These are phyloP conservation scores for Poecilia gillii DNA, from an alignment of 2,797 vertebrate species.

Conservation along the genomic window DNA sequence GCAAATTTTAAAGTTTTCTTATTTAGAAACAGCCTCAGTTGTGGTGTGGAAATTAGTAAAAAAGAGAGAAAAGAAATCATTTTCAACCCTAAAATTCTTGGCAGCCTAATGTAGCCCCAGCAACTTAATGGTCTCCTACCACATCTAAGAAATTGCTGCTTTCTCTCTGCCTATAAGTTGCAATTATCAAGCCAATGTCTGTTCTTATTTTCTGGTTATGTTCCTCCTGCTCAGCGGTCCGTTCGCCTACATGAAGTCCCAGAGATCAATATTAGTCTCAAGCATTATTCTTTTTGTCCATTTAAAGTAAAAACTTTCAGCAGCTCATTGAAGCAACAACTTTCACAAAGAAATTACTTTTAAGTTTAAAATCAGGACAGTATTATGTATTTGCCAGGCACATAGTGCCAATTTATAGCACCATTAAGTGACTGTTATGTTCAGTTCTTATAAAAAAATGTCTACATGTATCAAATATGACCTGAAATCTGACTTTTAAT, in stretches of 20 bases:
- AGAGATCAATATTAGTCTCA: background rate
- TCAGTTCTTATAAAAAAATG: no score
- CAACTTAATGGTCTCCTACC: conserved; percentile 17
- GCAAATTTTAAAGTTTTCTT: no score
- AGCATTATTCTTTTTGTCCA: background rate
- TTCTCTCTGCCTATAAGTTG: conserved; percentile 21
- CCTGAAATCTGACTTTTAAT: no score
- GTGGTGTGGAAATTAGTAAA: conserved; percentile 12
- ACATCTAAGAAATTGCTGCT: conserved; percentile 19
- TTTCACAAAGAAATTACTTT: background rate
- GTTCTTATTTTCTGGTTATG: conserved; percentile 16
- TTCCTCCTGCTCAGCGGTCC: conserved; percentile 31
- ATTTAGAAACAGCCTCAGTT: background rate
- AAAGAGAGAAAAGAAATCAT: conserved; percentile 16
- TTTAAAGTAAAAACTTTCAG: conserved; percentile 6
- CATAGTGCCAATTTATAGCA: no score
- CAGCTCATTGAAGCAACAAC: conserved; percentile 6
- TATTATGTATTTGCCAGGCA: no score
- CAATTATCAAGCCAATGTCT: conserved; percentile 27
- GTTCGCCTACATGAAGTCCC: conserved; percentile 17
- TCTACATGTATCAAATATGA: no score
- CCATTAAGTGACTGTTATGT: no score
- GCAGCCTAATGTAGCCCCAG: conserved; percentile 35
- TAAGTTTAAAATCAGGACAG: background rate
- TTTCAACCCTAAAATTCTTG: conserved; percentile 22